Evolutionary conservation across 2,888 invertebrate genomes (phyloP), one percentile per base, ranked within the genome.

Genomic region (Nemoura dubitans): DNA sequence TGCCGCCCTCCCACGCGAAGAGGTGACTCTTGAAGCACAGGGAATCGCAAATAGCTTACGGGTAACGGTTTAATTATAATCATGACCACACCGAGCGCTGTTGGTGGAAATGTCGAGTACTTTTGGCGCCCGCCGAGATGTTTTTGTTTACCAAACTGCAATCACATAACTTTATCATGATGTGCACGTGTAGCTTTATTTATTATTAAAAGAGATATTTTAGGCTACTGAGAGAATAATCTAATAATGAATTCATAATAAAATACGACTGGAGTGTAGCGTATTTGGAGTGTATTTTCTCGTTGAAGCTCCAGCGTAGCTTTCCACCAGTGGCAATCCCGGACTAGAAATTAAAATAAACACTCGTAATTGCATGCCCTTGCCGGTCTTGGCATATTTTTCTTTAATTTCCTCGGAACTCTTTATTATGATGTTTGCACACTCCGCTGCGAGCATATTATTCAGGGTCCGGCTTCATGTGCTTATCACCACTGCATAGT

Each of bases 211-310:
- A 59, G 2, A 59, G 14, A 59, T 59, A 59, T 3, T 10, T 14
- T 10, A 59, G 59, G 10, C 59, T 59, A 1, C 21, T 7, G 16
- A 59, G 28, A 26, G 28, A 26, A 26, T 78, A 27, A 78, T 78
- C 28, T 78, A 78, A 78, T 78, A 78, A 78, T 78, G 78, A 21
- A 78, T 78, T 78, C 78, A 78, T 78, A 78, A 78, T 28, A 78
- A 59, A 59, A 59, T 59, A 59, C 14, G 59, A 59, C 16, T 59
- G 59, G 59, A 21, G 59, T 59, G 59, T 7, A 59, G 59, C 59
- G 21, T 36, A 36, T 36, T 36, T 59, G 21, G 59, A 1, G 2
- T 21, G 59, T 21, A 14, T 2, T 59, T 59, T 7, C 59, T 59
- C 59, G 21, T 10, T 14, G 21, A 1, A 7, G 59, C 59, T 7